phyloP scores from a whole-genome alignment of 1,140 invertebrate species.

The Nylanderia fulva region DNA sequence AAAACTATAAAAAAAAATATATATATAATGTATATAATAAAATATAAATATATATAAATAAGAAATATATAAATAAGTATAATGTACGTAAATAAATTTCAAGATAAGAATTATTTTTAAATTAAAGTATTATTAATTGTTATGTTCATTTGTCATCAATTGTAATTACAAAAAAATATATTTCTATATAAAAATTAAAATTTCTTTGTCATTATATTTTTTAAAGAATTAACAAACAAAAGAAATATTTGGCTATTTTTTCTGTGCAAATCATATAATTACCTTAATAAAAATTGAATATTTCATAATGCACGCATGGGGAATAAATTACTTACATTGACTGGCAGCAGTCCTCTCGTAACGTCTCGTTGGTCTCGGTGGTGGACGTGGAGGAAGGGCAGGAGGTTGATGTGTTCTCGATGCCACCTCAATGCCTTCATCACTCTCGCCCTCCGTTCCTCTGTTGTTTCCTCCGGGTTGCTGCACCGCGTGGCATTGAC shows the following conservation, averaged over 20 bases:
- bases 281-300: not conserved
- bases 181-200: too few relatives aligned
- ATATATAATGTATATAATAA: too few relatives aligned
- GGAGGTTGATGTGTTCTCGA: conserved; percentile 84
- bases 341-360: conserved; percentile 79
- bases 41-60: too few relatives aligned
- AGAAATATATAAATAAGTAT: too few relatives aligned
- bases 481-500: conserved; percentile 83
- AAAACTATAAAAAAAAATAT: too few relatives aligned
- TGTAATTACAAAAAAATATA: too few relatives aligned
- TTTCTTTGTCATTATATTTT: too few relatives aligned
- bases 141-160: too few relatives aligned
- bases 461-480: conserved; percentile 76
- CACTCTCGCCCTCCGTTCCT: conserved; percentile 77
- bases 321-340: conserved; percentile 77
- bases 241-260: too few relatives aligned
- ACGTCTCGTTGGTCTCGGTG: conserved; percentile 81
- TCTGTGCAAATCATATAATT: not conserved
- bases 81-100: not conserved
- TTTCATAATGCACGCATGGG: not conserved
- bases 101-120: too few relatives aligned
- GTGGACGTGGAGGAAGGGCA: conserved; percentile 83
- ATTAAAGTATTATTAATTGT: too few relatives aligned
- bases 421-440: conserved; percentile 76
- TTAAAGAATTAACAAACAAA: too few relatives aligned